phyloP scores from a whole-genome alignment of 1,140 invertebrate genomes.

The Himalopsyche phryganea region DNA sequence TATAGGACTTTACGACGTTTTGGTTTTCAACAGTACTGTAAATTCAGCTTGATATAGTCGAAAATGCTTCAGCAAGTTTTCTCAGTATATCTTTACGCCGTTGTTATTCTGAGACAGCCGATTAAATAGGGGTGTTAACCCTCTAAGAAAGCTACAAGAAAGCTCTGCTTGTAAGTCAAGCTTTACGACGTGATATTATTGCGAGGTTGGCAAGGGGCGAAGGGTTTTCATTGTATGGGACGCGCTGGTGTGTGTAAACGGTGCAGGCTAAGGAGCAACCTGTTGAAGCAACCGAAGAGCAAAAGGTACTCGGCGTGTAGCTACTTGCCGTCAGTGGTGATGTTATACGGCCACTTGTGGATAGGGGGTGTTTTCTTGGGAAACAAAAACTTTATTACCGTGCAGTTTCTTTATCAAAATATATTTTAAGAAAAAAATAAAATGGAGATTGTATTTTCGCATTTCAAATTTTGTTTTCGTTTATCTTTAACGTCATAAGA shows the following conservation, averaged over 20 bases:
- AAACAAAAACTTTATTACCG: constrained; percentile 26
- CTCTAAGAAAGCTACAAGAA: constrained; percentile 20
- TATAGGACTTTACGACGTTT: not conserved
- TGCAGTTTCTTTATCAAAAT: not conserved
- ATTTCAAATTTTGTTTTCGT: no score
- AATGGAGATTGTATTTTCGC: no score
- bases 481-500: no score
- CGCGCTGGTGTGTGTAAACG: not conserved
- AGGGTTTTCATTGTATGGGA: constrained; percentile 6
- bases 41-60: not conserved
- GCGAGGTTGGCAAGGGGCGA: no score
- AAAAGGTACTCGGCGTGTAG: constrained; percentile 25
- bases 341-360: constrained; percentile 22
- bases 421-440: no score
- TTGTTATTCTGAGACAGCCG: not conserved
- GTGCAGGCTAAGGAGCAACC: constrained; percentile 15
- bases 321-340: not conserved
- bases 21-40: not conserved
- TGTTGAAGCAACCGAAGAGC: constrained; percentile 14
- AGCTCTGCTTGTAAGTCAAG: not conserved
- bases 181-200: no score
- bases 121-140: not conserved
- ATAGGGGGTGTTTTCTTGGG: constrained; percentile 28
- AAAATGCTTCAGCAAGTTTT: not conserved
- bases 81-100: not conserved